A percentile compares a stretch with the other conserved stretches of the same genome.
Conservation (phyloP, 1,140 invertebrate species). For the Linepithema humile region DNA sequence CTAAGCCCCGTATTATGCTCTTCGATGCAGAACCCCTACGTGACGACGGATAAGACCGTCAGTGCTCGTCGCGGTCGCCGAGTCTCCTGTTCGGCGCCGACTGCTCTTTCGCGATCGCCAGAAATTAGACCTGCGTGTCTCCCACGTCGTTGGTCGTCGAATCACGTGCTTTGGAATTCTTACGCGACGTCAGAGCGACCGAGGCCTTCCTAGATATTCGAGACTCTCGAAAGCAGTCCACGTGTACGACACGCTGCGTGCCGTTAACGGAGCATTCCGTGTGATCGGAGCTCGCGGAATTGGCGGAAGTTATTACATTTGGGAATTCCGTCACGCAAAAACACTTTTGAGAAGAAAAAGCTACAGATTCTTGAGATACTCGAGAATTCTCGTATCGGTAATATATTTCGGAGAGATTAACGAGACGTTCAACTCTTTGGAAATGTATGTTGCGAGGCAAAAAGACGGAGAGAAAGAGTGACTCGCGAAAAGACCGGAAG, state of each 20-base stretch:
- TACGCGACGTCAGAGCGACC: not conserved
- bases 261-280: not conserved
- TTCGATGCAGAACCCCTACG: constrained; percentile 7
- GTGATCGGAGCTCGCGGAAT: not conserved
- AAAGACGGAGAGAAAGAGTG: not conserved
- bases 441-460: not conserved
- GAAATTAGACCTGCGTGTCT: not conserved
- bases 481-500: not conserved
- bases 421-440: not conserved
- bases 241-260: not conserved
- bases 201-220: not conserved
- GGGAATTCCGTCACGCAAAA: not conserved
- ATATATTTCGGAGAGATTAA: not conserved
- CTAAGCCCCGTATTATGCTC: constrained; percentile 20
- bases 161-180: not conserved
- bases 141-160: not conserved
- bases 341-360: not conserved
- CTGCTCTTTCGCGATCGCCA: not conserved
- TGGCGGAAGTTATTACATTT: not conserved
- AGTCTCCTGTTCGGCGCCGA: constrained; percentile 14
- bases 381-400: not conserved
- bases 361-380: not conserved
- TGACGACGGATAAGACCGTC: constrained; percentile 54
- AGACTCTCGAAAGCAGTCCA: not conserved
- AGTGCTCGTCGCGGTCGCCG: constrained; percentile 57